Conservation (phyloP, 37 sponge, comb jelly and placozoan genomes). For the Dysidea cf. avara region DNA sequence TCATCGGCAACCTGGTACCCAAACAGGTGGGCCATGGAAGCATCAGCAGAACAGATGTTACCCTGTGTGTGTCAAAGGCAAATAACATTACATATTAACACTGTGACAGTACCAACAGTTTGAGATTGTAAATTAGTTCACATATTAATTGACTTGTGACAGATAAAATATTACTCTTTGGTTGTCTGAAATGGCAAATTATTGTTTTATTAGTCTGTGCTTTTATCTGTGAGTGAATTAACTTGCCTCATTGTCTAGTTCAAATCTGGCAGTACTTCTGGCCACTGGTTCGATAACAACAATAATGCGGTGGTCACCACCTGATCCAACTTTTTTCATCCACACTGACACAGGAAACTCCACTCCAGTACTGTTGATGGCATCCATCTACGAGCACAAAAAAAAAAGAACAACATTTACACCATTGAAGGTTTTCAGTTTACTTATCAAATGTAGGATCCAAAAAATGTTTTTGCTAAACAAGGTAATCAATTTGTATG, state of each 20-base stretch:
- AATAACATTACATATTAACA: neutral
- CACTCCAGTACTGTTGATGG: slow-evolving; percentile 56
- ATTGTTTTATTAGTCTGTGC: no score
- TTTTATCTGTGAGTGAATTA: no score
- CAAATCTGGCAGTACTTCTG: slow-evolving; percentile 51
- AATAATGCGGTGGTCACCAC: slow-evolving; percentile 69
- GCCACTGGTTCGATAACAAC: slow-evolving; percentile 92
- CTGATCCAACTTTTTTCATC: slow-evolving; percentile 92
- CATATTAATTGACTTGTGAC: no score
- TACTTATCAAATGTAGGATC: neutral
- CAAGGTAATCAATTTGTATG: neutral
- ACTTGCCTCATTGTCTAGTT: slow-evolving; percentile 34
- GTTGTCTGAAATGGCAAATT: no score
- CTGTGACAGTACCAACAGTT: neutral
- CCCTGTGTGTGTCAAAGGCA: no score
- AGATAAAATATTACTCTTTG: no score
- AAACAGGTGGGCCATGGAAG: slow-evolving; percentile 70
- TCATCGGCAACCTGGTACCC: slow-evolving; percentile 48
- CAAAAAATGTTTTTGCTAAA: neutral
- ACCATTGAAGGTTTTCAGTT: neutral
- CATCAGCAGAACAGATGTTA: slow-evolving; percentile 54
- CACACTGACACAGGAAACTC: slow-evolving; percentile 92
- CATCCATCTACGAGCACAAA: slow-evolving; percentile 79
- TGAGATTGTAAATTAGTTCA: no score
- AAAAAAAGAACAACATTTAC: neutral